phyloP scores from a whole-genome alignment of 2,888 invertebrate species.

The Zhuqinia jingwanae region DNA sequence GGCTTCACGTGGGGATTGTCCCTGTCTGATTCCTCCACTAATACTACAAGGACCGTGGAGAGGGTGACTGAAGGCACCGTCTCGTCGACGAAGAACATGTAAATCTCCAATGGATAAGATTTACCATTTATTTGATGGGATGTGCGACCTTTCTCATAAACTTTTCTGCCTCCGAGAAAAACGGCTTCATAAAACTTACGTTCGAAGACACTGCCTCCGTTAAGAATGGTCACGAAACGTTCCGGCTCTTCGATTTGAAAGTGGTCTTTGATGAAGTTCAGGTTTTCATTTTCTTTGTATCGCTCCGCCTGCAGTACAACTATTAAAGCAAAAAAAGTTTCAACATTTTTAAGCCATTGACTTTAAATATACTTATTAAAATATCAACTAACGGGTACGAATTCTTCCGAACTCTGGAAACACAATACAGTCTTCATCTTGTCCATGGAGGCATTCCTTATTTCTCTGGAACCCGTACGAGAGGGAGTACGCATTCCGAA shows the following conservation, averaged over 20 bases:
- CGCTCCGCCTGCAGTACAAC: slow-evolving; percentile 57
- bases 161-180: slow-evolving; percentile 58
- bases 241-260: slow-evolving; percentile 54
- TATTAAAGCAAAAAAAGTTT: background rate
- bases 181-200: slow-evolving; percentile 70
- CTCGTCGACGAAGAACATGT: slow-evolving; percentile 72
- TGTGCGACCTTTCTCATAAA: slow-evolving; percentile 27
- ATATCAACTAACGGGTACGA: background rate
- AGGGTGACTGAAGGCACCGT: slow-evolving; percentile 46
- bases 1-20: slow-evolving; percentile 44
- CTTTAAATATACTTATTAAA: background rate
- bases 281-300: background rate
- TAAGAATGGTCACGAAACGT: slow-evolving; percentile 49
- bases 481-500: slow-evolving; percentile 25
- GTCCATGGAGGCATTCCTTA: slow-evolving; percentile 55
- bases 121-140: slow-evolving; percentile 66
- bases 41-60: slow-evolving; percentile 60
- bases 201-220: slow-evolving; percentile 29
- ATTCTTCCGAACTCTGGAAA: slow-evolving; percentile 30
- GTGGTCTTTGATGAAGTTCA: slow-evolving; percentile 43
- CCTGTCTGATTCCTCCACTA: slow-evolving; percentile 57
- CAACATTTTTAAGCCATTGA: background rate
- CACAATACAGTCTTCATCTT: slow-evolving; percentile 26
- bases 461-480: slow-evolving; percentile 62
- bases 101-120: slow-evolving; percentile 72